Base-by-base conservation (phyloP, 2,113 vertebrate genomes). In the Triplophysa dalaica region DNA sequence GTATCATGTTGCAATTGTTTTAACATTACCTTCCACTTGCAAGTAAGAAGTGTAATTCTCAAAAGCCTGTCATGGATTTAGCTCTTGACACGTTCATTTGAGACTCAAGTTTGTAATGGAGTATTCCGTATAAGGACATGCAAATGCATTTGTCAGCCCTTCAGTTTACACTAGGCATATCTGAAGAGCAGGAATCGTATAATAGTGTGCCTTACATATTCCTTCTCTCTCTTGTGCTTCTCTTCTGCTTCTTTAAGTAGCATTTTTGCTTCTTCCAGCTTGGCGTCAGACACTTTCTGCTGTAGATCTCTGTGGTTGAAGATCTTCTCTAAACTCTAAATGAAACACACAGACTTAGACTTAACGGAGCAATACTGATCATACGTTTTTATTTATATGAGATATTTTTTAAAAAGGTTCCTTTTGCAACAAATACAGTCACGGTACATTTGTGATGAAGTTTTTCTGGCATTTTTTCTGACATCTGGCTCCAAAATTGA, bases 241-340 rank as follows among this genome's bases (percentile, higher is more conserved):
- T 96, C 95, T 83, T 95, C 93, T 0, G 95, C 94, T 74, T 97
- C 95, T 54, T 91, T 89, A 90, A 99, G 94, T 89, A 93, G 89
- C 75, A 95, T 93, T 80, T 95, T 94, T 1, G 95, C 94, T 88
- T 99, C 94, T 81, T 96, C 92, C 61, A 98, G 89, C 69, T 96
- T 97, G 67, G 96, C 94, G 61, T 98, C 97, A 4, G 95, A 92
- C 87, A 99, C 91, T 84, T 99, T 94, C 88, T 96, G 94, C 84
- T 99, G 97, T 78, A 99, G 94, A 63, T 98, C 95, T 63, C 93
- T 92, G 83, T 97, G 97, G 43, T 95, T 94, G 90, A 95, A 95
- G 88, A 99, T 94, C 91, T 98, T 98, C 90, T 99, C 95, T 84
- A 98, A 88, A 86, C 94, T 95, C 97, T 99, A 87, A 26, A 89